These are phyloP conservation scores for Capreolus pygargus DNA, from an alignment of 2,113 vertebrate species.

Conservation along the genomic window DNA sequence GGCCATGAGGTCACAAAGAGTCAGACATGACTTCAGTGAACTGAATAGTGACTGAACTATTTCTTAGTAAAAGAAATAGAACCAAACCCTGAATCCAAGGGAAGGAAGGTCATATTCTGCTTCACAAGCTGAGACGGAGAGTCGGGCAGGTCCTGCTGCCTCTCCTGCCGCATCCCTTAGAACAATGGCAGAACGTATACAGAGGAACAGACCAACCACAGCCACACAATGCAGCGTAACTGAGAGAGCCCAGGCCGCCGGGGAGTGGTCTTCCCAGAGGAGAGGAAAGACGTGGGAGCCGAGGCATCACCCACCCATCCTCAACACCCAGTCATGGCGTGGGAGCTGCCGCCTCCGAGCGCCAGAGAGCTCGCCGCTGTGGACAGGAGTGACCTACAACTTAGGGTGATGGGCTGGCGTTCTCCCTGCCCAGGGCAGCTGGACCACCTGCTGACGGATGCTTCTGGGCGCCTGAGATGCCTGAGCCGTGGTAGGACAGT, in stretches of 20 bases:
- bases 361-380: background rate
- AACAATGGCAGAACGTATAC: background rate
- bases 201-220: background rate
- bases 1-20: background rate
- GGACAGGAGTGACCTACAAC: background rate
- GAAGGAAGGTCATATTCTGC: background rate
- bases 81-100: background rate
- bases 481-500: background rate
- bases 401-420: background rate
- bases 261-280: background rate
- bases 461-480: rapidly evolving
- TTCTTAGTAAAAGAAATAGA: background rate
- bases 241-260: background rate
- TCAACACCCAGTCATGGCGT: background rate
- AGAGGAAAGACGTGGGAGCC: background rate
- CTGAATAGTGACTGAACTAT: background rate
- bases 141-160: background rate
- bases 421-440: too few relatives aligned
- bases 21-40: background rate
- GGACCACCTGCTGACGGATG: background rate
- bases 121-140: background rate
- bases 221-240: rapidly evolving
- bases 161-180: too few relatives aligned
- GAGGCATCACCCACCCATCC: background rate
- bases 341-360: background rate